These are phyloP conservation scores for Neolamprologus longior DNA, from an alignment of 2,113 vertebrate species.

Conservation along the genomic window DNA sequence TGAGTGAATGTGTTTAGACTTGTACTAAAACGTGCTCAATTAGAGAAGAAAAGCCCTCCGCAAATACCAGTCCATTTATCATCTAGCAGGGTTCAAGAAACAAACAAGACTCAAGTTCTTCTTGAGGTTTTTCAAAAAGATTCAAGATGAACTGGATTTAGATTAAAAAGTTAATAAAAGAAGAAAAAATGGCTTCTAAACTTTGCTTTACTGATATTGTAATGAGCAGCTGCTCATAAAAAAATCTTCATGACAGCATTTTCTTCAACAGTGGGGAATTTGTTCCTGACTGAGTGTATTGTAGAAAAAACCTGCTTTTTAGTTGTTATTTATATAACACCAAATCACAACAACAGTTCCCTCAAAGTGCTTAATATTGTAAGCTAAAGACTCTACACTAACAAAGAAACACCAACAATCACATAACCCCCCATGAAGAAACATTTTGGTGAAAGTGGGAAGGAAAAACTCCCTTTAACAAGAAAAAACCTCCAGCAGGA, in stretches of 20 bases:
- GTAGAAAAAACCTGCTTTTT: accelerated
- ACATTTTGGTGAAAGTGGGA: neutral
- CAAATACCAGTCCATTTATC: neutral
- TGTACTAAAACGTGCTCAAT: neutral
- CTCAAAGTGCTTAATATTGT: neutral
- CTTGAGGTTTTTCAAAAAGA: neutral
- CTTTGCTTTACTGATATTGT: neutral
- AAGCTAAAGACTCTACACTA: neutral
- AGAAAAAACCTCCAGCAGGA: neutral
- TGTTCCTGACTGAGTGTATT: neutral
- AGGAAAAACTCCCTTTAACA: neutral
- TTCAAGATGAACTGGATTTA: neutral
- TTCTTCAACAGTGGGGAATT: neutral
- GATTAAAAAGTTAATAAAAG: neutral
- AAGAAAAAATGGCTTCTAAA: accelerated
- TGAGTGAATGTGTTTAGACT: neutral
- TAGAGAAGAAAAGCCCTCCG: accelerated
- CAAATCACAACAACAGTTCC: neutral
- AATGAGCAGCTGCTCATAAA: neutral
- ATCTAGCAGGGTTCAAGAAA: neutral
- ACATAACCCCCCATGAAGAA: accelerated
- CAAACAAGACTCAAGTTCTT: neutral
- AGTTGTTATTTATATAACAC: neutral
- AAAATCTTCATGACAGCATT: neutral
- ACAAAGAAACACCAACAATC: neutral